Conservation (phyloP, 2,113 vertebrate genomes). For the Mesembrinibis cayennensis region DNA sequence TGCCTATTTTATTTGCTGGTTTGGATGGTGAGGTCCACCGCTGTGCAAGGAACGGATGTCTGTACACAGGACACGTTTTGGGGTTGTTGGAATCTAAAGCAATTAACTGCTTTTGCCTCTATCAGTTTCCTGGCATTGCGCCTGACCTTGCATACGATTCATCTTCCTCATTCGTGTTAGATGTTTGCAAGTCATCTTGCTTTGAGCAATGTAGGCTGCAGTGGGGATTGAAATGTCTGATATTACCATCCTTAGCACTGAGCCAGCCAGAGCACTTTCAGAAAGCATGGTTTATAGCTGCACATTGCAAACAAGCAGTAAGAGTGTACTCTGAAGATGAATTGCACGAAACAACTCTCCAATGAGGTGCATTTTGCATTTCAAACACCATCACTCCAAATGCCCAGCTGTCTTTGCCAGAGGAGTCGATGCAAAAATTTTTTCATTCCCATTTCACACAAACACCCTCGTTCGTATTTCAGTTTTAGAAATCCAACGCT, state of each 20-base stretch:
- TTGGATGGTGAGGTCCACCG: neutral
- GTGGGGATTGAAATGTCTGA: neutral
- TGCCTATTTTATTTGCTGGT: neutral
- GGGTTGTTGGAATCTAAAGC: conserved; percentile 42
- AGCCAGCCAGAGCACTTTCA: neutral
- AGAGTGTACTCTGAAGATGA: neutral
- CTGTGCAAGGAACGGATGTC: neutral
- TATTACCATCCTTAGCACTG: neutral
- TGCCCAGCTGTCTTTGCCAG: conserved; percentile 44
- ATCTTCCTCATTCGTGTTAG: conserved; percentile 26
- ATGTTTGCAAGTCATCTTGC: conserved; percentile 60
- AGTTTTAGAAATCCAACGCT: neutral
- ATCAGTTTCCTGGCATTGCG: neutral
- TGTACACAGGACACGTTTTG: conserved; percentile 43
- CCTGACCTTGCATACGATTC: conserved; percentile 63
- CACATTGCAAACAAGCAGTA: neutral
- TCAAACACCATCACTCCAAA: conserved; percentile 21
- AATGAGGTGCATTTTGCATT: conserved; percentile 22
- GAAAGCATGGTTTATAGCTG: neutral
- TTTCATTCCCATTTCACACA: neutral
- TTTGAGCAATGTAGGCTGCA: conserved; percentile 26
- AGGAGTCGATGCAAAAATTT: neutral
- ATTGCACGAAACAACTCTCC: neutral
- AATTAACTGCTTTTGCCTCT: conserved; percentile 53
- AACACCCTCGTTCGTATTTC: neutral